Evolutionary conservation across 2,888 invertebrate genomes (phyloP).

Genomic region (Ptycholaimellus sp.): DNA sequence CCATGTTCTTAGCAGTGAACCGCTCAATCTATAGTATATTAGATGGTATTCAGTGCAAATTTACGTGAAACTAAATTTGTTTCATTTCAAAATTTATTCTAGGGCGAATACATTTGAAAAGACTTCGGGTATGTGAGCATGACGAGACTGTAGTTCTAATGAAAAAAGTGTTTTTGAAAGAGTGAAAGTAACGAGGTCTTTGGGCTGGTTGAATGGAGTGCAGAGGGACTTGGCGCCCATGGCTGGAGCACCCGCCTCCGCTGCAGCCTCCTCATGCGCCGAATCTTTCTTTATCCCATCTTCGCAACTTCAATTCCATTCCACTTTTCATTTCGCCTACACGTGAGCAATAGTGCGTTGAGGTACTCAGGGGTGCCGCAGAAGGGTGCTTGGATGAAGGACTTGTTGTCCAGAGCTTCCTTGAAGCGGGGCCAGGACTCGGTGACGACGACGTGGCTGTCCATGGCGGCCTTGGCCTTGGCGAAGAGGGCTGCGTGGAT

Average conservation of each 20-base stretch:
- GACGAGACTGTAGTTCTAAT: no score
- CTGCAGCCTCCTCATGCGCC: conserved; percentile 38
- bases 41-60: no score
- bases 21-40: no score
- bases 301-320: conserved; percentile 47
- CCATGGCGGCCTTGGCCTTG: conserved; percentile 52
- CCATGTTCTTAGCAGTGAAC: no score
- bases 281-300: conserved; percentile 80
- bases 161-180: no score
- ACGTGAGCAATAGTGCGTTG: background rate
- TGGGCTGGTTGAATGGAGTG: conserved; percentile 65
- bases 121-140: no score
- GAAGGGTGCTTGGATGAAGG: conserved; percentile 75
- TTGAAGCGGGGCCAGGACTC: conserved; percentile 58
- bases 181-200: conserved; percentile 29
- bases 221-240: conserved; percentile 97
- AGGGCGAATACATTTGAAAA: no score
- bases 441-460: conserved; percentile 43
- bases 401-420: conserved; percentile 62
- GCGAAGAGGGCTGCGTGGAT: no score
- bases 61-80: no score
- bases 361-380: conserved; percentile 46
- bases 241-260: conserved; percentile 53
- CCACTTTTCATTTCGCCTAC: background rate
- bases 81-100: no score